These are phyloP conservation scores for Malthinus flaveolus DNA, from an alignment of 2,888 invertebrate species.

Conservation along the genomic window DNA sequence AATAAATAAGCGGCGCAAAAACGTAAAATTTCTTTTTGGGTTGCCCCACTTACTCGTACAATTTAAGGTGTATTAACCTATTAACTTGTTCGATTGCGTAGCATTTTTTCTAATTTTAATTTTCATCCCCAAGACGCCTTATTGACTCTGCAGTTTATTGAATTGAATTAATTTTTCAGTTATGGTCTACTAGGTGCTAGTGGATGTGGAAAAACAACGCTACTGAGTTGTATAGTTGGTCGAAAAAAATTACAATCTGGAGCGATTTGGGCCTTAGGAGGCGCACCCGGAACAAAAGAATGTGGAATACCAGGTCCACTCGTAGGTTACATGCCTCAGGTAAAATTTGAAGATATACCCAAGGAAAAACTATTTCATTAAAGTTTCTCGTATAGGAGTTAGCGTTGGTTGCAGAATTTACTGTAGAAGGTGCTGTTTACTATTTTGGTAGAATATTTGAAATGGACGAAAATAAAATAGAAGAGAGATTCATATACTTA, in stretches of 20 bases:
- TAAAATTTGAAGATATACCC: conserved; percentile 43
- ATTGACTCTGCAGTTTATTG: too few relatives aligned
- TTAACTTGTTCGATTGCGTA: too few relatives aligned
- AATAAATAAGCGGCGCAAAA: too few relatives aligned
- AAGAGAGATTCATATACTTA: conserved; percentile 69
- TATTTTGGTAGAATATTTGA: conserved; percentile 89
- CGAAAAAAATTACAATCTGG: conserved; percentile 73
- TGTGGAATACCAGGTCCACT: conserved; percentile 71
- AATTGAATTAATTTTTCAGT: conserved; percentile 51
- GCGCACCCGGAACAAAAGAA: conserved; percentile 63
- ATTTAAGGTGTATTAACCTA: too few relatives aligned
- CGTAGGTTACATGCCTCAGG: conserved; percentile 91
- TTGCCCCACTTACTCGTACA: too few relatives aligned
- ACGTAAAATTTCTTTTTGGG: too few relatives aligned
- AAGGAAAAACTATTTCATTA: too few relatives aligned
- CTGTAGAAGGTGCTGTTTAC: conserved; percentile 79
- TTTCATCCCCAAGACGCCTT: too few relatives aligned
- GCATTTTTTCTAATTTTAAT: too few relatives aligned
- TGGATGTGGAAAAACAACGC: conserved; percentile 89
- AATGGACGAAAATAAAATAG: conserved; percentile 66
- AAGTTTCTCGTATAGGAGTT: conserved; percentile 63
- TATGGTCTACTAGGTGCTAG: conserved; percentile 89
- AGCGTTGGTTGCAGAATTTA: conserved; percentile 77
- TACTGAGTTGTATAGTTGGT: conserved; percentile 84
- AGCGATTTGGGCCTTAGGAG: conserved; percentile 74